These are phyloP conservation scores for Alethe diademata DNA, from an alignment of 2,113 vertebrate genomes.

Conservation along the genomic window DNA sequence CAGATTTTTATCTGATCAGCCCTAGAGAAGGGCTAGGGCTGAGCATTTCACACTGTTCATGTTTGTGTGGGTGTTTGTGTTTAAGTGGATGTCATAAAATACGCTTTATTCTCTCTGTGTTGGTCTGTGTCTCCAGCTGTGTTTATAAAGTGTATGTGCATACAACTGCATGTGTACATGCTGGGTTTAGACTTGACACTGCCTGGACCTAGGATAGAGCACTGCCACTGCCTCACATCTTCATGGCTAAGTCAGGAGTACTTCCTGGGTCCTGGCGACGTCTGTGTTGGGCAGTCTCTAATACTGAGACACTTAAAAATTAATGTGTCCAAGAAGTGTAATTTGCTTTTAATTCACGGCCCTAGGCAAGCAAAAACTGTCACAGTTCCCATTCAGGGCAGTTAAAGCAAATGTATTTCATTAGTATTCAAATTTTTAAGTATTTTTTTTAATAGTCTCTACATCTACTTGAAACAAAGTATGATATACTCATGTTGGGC, in stretches of 20 bases:
- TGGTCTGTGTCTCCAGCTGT: neutral
- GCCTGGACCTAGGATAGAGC: neutral
- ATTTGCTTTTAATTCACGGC: neutral
- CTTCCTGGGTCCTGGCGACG: rapidly evolving
- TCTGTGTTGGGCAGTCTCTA: neutral
- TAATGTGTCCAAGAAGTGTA: neutral
- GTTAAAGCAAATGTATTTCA: neutral
- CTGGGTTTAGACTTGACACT: neutral
- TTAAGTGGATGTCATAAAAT: neutral
- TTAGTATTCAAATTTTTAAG: neutral
- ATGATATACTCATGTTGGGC: neutral
- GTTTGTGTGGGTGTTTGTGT: neutral
- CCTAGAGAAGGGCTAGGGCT: neutral
- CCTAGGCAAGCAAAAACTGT: neutral
- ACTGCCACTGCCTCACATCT: too few species aligned
- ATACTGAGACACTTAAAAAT: neutral
- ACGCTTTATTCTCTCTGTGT: neutral
- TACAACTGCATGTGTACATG: rapidly evolving
- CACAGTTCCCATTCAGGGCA: neutral
- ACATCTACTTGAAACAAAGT: neutral
- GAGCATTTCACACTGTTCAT: rapidly evolving
- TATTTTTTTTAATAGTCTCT: neutral
- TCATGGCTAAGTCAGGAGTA: neutral
- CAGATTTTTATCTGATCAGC: neutral
- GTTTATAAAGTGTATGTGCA: neutral